Percentiles rank a stretch among this genome's conserved stretches.
phyloP scores from a whole-genome alignment of 1,140 invertebrate species.

The Anastrepha obliqua region DNA sequence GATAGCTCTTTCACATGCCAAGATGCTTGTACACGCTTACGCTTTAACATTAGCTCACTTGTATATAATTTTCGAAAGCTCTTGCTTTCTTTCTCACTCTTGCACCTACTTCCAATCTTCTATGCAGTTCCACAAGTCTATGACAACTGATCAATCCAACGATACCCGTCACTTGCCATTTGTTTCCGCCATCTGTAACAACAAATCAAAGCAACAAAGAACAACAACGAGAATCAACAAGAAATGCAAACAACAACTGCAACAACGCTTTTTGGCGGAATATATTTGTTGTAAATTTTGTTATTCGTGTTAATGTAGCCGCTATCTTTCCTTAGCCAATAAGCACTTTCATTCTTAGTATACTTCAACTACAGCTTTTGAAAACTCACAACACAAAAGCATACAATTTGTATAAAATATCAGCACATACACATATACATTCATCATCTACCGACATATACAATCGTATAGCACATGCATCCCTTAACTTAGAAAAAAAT shows the following conservation, averaged over 20 bases:
- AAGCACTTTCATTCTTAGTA: constrained; percentile 70
- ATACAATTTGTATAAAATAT: constrained; percentile 29
- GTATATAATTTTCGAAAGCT: not conserved
- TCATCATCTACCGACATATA: no score
- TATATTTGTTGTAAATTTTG: constrained; percentile 60
- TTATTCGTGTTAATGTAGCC: constrained; percentile 60
- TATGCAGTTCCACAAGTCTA: constrained; percentile 10
- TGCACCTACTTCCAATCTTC: not conserved
- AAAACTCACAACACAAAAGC: constrained; percentile 59
- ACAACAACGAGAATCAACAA: not conserved
- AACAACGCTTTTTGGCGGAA: constrained; percentile 32
- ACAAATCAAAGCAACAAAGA: constrained; percentile 39
- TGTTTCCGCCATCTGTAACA: not conserved
- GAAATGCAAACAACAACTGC: not conserved
- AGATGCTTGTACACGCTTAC: no score
- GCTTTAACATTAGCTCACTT: not conserved
- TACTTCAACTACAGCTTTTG: constrained; percentile 60
- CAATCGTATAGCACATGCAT: not conserved
- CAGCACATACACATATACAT: constrained; percentile 52
- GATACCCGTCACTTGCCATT: constrained; percentile 45
- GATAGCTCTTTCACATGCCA: no score
- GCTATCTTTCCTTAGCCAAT: constrained; percentile 70
- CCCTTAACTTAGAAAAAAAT: constrained; percentile 58
- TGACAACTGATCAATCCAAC: constrained; percentile 35
- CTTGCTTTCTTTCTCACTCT: not conserved